Conservation (phyloP, 2,888 invertebrate genomes). For the Anoncus sp. region DNA sequence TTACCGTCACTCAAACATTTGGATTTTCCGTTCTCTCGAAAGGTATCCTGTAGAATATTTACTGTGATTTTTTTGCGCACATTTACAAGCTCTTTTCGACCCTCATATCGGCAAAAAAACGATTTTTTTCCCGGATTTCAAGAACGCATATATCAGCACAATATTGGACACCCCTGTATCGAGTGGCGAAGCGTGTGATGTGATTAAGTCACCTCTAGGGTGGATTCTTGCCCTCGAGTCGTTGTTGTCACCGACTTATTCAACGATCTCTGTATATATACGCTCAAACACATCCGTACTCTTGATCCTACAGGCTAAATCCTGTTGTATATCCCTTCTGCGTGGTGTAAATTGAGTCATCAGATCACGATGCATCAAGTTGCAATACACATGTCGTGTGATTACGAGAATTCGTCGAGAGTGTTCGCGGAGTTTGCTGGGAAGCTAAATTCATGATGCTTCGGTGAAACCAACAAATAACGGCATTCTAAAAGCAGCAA, state of each 20-base stretch:
- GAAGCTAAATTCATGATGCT: not conserved
- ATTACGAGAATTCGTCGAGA: constrained; percentile 2
- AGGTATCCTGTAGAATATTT: constrained; percentile 16
- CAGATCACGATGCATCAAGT: constrained; percentile 46
- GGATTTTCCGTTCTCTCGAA: not conserved
- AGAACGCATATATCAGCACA: constrained; percentile 68
- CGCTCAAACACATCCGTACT: constrained; percentile 12
- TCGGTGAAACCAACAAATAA: not conserved
- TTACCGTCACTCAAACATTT: not conserved
- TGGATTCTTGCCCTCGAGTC: constrained; percentile 78
- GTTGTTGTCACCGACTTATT: constrained; percentile 44
- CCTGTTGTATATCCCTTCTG: constrained; percentile 45
- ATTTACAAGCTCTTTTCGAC: constrained; percentile 43
- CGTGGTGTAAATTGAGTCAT: constrained; percentile 27
- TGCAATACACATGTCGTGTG: constrained; percentile 12
- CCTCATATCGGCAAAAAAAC: constrained; percentile 7
- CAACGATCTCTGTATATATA: constrained; percentile 19
- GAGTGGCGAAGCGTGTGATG: constrained; percentile 77
- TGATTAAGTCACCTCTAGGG: constrained; percentile 79
- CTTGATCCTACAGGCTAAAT: constrained; percentile 42
- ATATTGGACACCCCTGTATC: constrained; percentile 79
- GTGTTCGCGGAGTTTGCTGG: not conserved
- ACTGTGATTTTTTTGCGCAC: constrained; percentile 22
- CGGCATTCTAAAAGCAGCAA: not conserved
- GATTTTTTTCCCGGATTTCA: constrained; percentile 60